Evolutionary conservation across 1,140 invertebrate species (phyloP), one percentile per base, ranked within the genome.

Genomic region (Cotesia chilonis): DNA sequence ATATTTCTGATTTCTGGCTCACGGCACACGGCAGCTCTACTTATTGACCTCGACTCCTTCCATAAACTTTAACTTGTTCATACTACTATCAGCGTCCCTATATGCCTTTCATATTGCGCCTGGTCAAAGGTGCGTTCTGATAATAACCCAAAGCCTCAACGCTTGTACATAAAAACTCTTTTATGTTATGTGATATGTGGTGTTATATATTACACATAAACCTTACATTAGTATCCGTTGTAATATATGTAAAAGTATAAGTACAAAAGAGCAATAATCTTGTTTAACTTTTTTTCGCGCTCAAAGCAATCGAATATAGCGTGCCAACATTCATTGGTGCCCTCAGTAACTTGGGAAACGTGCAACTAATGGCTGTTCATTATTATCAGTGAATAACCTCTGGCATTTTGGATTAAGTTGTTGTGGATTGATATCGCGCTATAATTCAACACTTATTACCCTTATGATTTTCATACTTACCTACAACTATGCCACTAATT

Each of bases 371-470:
- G 65, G 65, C 38, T 74, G 65, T 38, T 74, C 68, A 64, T 68
- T 71, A 74, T 74, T 68, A 74, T 71, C 70, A 71, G 64, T 71
- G 68, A 70, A 47, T 47, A 47, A 47, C 41, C 41, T 28, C 67
- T 68, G 36, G 63, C 47, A 57, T 64, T 57, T 65, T 57, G 73
- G 68, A 74, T 74, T 57, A 74, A 74, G 73, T 74, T 71, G 70
- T 74, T 71, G 35, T 17, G 70, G 73, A 74, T 71, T 71, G 57
- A 74, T 68, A 74, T 70, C 68, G 63, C 57, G 41, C 41, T 36
- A 38, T 55, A 35, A 55, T 55, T 55, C 57, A 59, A 41, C 51
- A 52, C 66, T 12, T 10, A 68, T 17, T 52, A 17, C 20, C 35
- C 36, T n/a, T 55, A 68, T 54, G 54, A 59, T 59, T 59, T 4